phyloP scores from a whole-genome alignment of 1,140 invertebrate genomes.

The Solen grandis region DNA sequence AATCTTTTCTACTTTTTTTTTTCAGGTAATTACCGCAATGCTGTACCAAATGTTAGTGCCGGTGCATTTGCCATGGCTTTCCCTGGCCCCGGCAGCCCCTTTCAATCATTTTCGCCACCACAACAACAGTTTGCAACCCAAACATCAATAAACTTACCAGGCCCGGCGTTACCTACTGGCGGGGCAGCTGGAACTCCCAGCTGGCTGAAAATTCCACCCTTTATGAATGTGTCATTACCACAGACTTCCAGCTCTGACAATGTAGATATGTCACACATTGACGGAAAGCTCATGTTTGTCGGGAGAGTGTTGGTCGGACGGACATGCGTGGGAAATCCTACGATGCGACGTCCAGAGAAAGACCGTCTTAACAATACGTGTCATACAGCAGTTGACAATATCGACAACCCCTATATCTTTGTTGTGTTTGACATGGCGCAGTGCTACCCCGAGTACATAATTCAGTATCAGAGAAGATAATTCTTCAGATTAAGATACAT shows the following conservation, averaged over 20 bases:
- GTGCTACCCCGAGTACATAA: slow-evolving; percentile 71
- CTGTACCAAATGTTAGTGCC: too few species aligned
- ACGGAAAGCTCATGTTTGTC: slow-evolving; percentile 61
- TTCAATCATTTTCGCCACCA: not conserved
- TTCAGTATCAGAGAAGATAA: too few species aligned
- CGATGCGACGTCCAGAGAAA: slow-evolving; percentile 46
- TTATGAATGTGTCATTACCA: not conserved
- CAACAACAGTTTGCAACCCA: not conserved
- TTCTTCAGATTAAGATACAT: too few species aligned
- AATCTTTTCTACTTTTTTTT: too few species aligned
- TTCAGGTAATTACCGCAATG: too few species aligned
- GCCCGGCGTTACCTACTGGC: not conserved
- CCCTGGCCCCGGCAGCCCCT: not conserved
- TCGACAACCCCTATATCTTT: slow-evolving; percentile 62
- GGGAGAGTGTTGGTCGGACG: slow-evolving; percentile 60
- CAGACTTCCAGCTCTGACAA: slow-evolving; percentile 10
- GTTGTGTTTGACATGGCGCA: slow-evolving; percentile 73
- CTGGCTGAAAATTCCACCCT: not conserved
- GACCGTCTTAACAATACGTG: slow-evolving; percentile 36
- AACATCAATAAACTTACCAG: not conserved
- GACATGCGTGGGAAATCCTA: slow-evolving; percentile 18
- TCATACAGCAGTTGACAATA: slow-evolving; percentile 68
- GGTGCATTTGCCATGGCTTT: too few species aligned
- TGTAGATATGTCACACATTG: slow-evolving; percentile 1
- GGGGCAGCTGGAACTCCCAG: not conserved